phyloP scores from a whole-genome alignment of 2,888 invertebrate species.

The Hypomecis punctinalis region DNA sequence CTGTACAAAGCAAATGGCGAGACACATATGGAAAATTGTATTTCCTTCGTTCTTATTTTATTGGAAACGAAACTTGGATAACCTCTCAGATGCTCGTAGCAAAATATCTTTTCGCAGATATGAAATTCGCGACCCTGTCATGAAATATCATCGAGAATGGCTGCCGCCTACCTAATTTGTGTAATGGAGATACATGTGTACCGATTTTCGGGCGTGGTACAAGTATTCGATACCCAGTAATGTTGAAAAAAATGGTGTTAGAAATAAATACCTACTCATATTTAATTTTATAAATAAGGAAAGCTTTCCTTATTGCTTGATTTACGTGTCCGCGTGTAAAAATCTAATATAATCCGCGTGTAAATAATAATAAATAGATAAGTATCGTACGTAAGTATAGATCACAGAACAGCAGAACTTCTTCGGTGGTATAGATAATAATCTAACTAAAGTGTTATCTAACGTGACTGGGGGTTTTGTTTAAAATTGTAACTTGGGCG shows the following conservation, averaged over 20 bases:
- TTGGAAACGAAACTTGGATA: conserved; percentile 28
- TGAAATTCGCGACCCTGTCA: conserved; percentile 26
- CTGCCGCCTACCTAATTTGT: conserved; percentile 27
- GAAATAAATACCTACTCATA: conserved; percentile 4
- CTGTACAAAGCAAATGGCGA: conserved; percentile 4
- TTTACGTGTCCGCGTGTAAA: neutral
- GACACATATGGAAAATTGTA: conserved; percentile 22
- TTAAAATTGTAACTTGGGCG: no score
- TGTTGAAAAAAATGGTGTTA: neutral
- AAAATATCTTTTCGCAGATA: conserved; percentile 28
- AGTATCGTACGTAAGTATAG: no score
- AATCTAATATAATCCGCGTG: no score
- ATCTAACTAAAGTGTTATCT: no score
- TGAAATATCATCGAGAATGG: conserved; percentile 26
- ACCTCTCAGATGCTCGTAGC: conserved; percentile 8
- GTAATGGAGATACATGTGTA: conserved; percentile 26
- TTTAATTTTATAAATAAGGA: no score
- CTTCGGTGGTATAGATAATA: no score
- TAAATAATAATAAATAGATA: no score
- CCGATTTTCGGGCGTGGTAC: conserved; percentile 15
- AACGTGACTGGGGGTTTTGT: no score
- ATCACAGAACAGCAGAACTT: no score
- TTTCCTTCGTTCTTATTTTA: conserved; percentile 28
- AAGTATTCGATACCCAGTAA: neutral
- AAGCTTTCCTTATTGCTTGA: neutral